Evolutionary conservation across 2,888 invertebrate genomes (phyloP).

Genomic region (Ceramica pisi): DNA sequence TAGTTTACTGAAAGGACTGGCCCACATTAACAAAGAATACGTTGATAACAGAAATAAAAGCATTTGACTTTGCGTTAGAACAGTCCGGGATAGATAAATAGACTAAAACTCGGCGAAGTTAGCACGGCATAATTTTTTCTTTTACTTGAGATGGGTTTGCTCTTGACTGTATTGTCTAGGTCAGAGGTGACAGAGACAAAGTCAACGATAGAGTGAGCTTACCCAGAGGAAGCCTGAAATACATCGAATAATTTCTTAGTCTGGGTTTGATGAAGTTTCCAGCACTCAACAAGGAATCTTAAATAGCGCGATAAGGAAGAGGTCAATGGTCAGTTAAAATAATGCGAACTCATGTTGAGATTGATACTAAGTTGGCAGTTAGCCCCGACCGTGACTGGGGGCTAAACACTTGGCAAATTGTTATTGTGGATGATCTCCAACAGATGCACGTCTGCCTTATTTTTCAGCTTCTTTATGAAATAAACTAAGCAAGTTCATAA

Average conservation of each 20-base stretch:
- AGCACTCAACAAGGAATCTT: neutral
- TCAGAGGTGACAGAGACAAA: too few relatives aligned
- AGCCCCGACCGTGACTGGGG: constrained; percentile 32
- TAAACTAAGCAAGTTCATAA: neutral
- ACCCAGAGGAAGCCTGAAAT: too few relatives aligned
- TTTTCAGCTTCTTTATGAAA: neutral
- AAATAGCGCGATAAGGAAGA: constrained; percentile 30
- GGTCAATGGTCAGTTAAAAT: constrained; percentile 40
- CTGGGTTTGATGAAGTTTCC: too few relatives aligned
- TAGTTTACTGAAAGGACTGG: too few relatives aligned
- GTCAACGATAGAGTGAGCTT: too few relatives aligned
- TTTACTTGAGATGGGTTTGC: too few relatives aligned
- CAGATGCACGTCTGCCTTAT: constrained; percentile 1
- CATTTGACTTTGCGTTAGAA: neutral
- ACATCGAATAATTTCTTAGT: too few relatives aligned
- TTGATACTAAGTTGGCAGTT: constrained; percentile 9
- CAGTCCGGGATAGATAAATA: neutral
- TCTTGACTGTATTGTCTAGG: too few relatives aligned
- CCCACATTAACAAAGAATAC: too few relatives aligned
- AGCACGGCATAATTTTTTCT: neutral
- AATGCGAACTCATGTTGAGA: constrained; percentile 8
- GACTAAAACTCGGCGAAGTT: neutral
- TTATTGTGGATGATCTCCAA: constrained; percentile 14
- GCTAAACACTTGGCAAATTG: neutral
- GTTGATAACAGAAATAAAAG: too few relatives aligned